These are phyloP conservation scores for Blera fallax DNA, from an alignment of 2,888 invertebrate species.

Conservation along the genomic window DNA sequence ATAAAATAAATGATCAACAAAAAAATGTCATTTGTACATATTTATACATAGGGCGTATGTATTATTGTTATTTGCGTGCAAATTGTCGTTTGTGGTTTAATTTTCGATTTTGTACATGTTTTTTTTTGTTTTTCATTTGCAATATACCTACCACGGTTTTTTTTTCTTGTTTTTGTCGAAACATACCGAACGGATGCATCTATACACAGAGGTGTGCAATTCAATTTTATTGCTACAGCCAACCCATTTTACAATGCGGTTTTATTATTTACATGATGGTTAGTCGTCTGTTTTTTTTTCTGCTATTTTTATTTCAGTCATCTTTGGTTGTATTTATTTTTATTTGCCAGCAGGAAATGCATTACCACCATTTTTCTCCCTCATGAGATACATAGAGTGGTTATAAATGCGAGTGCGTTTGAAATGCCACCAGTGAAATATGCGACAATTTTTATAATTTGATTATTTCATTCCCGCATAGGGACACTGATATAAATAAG, in stretches of 20 bases:
- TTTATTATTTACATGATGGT: constrained; percentile 79
- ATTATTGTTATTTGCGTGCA: constrained; percentile 70
- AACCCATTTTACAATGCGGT: constrained; percentile 76
- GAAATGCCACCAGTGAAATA: constrained; percentile 53
- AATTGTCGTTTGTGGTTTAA: constrained; percentile 80
- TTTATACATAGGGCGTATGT: constrained; percentile 11
- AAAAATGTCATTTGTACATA: constrained; percentile 12
- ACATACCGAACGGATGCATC: constrained; percentile 51
- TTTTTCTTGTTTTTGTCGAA: constrained; percentile 34
- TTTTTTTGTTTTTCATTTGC: constrained; percentile 5
- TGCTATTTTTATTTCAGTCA: constrained; percentile 30
- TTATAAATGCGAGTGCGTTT: constrained; percentile 49
- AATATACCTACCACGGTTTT: too few species aligned
- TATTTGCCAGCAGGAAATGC: constrained; percentile 68
- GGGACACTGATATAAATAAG: constrained; percentile 36
- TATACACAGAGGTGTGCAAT: constrained; percentile 63
- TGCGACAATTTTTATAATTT: constrained; percentile 76
- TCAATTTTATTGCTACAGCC: constrained; percentile 77
- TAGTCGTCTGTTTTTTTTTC: constrained; percentile 43
- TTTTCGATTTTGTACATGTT: constrained; percentile 75
- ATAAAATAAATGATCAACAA: constrained; percentile 37
- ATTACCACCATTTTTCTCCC: constrained; percentile 64
- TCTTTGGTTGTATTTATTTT: constrained; percentile 51
- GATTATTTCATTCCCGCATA: constrained; percentile 78
- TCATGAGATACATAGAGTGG: constrained; percentile 35